Evolutionary conservation across 2,113 vertebrate genomes (phyloP), one percentile per base, ranked within the genome.

Genomic region (Miniopterus natalensis): DNA sequence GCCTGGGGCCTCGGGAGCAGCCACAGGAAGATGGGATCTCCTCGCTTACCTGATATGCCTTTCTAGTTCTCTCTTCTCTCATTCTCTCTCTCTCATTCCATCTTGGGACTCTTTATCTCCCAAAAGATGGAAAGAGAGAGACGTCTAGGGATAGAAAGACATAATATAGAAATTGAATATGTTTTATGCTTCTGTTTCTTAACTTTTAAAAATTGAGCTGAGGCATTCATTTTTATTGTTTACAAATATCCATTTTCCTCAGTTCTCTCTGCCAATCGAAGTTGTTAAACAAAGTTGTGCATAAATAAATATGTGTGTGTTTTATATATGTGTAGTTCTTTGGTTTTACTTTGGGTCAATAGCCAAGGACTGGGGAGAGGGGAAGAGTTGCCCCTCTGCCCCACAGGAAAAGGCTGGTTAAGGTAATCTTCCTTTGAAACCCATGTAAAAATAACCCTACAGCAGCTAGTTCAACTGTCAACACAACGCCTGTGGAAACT

Each of bases 71-170:
- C 6, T 11, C 59, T 53, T 3, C 2, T 65, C 18, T 57, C 18
- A 10, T 11, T 74, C 14, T 31, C 12, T 14, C 68, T 55, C 23
- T 66, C 23, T 55, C 71, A n/a, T 59, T 85, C 73, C 53, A 15
- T 13, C 65, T 92, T 47, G 14, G 74, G 53, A 75, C 78, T 47
- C 0, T 66, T 74, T 74, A 31, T 29, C 29, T 84, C 36, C 78
- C 47, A 74, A 95, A 78, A 92, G 80, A 78, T 1, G 84, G 78
- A 90, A 68, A 81, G 25, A 57, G 31, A 93, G 40, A 92, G 45
- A 88, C 6, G 36, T 73, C 3, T 20, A 57, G 23, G 63, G 65
- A 59, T 10, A 49, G 42, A 79, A 63, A 49, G 27, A n/a, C 31
- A 51, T 73, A 31, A 89, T 13, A 42, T 2, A 70, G n/a, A 68